Percentiles rank a stretch among this genome's conserved stretches.
These are phyloP conservation scores for Vidua chalybeata DNA, from an alignment of 2,113 vertebrate genomes.

Conservation along the genomic window DNA sequence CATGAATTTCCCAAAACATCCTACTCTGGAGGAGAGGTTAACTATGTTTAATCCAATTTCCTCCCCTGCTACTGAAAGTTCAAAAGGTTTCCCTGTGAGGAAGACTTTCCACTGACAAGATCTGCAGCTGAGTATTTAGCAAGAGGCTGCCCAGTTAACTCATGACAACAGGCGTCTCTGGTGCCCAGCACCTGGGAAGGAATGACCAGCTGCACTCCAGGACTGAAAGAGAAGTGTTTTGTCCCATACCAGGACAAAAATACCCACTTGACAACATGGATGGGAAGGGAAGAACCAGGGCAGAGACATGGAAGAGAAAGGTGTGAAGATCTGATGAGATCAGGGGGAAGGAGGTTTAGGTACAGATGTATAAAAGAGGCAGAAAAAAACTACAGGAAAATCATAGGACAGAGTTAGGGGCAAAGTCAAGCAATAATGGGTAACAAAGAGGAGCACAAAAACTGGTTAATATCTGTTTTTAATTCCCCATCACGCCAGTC, in stretches of 20 bases:
- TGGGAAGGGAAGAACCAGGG: background rate
- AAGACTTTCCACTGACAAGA: constrained; percentile 33
- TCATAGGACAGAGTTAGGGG: background rate
- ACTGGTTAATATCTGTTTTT: background rate
- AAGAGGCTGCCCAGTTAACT: background rate
- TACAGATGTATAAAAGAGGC: background rate
- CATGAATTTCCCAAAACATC: constrained; percentile 15
- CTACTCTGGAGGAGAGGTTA: background rate
- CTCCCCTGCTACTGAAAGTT: constrained; percentile 7
- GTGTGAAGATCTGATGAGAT: background rate
- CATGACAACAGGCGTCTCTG: background rate
- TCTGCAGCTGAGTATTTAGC: background rate
- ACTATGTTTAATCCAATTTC: constrained; percentile 19
- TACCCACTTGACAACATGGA: background rate
- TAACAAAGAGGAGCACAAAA: background rate
- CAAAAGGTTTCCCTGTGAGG: background rate
- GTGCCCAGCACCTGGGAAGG: background rate
- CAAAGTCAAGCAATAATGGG: background rate
- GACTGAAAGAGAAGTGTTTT: background rate
- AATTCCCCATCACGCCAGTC: background rate
- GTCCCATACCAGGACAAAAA: background rate
- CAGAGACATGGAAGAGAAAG: background rate
- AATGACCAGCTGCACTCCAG: background rate
- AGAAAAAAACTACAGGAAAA: background rate
- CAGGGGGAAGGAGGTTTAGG: background rate